Base-by-base conservation (phyloP, 2,113 vertebrate species). In the Semicossyphus pulcher region DNA sequence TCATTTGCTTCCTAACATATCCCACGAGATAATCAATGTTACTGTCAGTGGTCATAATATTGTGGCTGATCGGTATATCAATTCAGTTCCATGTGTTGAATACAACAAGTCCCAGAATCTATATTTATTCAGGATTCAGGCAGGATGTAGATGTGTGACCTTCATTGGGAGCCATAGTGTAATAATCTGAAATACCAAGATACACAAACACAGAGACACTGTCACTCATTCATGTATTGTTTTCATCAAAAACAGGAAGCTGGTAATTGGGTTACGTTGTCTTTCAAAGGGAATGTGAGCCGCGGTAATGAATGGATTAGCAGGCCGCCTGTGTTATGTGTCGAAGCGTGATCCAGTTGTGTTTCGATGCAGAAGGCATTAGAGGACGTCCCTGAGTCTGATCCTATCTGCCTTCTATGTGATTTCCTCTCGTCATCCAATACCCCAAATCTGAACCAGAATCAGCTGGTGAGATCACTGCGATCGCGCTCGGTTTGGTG, bases 371-470 rank as follows among this genome's bases (percentile, higher is more conserved):
- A 3, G 44, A 49, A 62, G 69, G 56, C 80, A 84, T 84, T 69
- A 72, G 62, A 89, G 86, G 79, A 75, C 61, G 69, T 67, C 58
- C 76, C 82, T 53, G 68, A 76, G 77, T 86, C 41, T 61, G 90
- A 88, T 92, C 64, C 18, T 81, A 87, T 88, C 85, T 58, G 29
- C 21, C n/a, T 49, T 83, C 77, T 71, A 49, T 78, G 81, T 88
- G 80, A 90, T 89, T 91, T 89, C 82, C 83, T 86, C 83, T 76
- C 61, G 86, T 89, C 87, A 87, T 81, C 81, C 85, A 83, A 85
- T 88, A 84, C 72, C 75, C 76, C 86, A 67, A 79, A 90, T 90
- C 86, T 78, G 78, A 75, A 78, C 76, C 82, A 75, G 78, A 78
- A 91, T 90, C 89, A 81, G 82, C 52, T 48, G n/a, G 76, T 64